These are phyloP conservation scores for Dinomys branickii DNA, from an alignment of 2,113 vertebrate species.

Conservation along the genomic window DNA sequence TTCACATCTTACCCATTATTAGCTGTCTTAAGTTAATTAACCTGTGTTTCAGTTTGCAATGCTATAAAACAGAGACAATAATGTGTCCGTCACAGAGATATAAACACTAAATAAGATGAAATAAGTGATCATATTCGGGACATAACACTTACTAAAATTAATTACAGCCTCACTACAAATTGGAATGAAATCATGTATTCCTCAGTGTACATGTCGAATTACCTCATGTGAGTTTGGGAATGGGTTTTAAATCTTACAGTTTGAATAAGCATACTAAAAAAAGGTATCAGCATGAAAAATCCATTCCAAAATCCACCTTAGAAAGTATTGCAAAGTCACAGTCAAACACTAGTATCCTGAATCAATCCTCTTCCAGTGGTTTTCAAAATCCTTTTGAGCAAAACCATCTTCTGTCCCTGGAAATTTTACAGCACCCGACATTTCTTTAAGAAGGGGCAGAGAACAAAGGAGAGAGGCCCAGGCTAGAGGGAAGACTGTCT, in stretches of 20 bases:
- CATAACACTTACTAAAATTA: constrained; percentile 8
- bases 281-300: constrained; percentile 23
- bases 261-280: not conserved
- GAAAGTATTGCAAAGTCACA: not conserved
- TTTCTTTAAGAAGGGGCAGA: not conserved
- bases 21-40: constrained; percentile 1
- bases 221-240: constrained; percentile 6
- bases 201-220: not conserved
- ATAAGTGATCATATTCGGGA: not conserved
- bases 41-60: constrained; percentile 4
- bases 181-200: not conserved
- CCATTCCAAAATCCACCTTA: constrained; percentile 1
- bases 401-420: not conserved
- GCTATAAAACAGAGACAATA: constrained; percentile 13
- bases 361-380: not conserved
- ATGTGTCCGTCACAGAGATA: not conserved
- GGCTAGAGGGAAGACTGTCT: not conserved
- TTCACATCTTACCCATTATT: not conserved
- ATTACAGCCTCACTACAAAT: not conserved
- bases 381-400: constrained; percentile 8
- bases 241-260: not conserved
- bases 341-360: not conserved
- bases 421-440: not conserved
- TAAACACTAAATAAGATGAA: constrained; percentile 6
- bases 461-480: not conserved